Evolutionary conservation across 2,888 invertebrate species (phyloP).

Genomic region (Vanessa cardui): DNA sequence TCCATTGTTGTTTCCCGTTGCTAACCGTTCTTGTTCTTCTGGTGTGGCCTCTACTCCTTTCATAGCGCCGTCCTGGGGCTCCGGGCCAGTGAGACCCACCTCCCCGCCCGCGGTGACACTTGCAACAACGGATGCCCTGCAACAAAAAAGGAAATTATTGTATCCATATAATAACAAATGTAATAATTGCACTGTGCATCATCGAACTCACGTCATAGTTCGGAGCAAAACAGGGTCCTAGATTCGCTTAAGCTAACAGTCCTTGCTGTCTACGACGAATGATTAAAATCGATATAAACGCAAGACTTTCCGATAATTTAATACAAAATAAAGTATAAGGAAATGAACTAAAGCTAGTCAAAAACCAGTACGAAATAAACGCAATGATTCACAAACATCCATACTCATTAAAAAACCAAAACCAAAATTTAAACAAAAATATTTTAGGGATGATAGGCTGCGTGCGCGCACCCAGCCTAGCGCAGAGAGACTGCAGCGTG

Average conservation of each 20-base stretch:
- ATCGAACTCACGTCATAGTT: slow-evolving; percentile 71
- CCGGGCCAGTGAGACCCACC: slow-evolving; percentile 67
- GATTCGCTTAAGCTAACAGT: slow-evolving; percentile 6
- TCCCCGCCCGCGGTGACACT: slow-evolving; percentile 67
- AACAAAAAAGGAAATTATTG: slow-evolving; percentile 56
- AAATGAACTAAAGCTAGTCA: background rate
- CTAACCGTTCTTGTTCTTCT: slow-evolving; percentile 77
- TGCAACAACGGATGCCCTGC: slow-evolving; percentile 68
- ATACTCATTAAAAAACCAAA: slow-evolving; percentile 9
- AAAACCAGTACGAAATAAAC: background rate
- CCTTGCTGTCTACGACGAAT: slow-evolving; percentile 7
- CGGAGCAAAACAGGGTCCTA: slow-evolving; percentile 12
- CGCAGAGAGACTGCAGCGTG: slow-evolving; percentile 73
- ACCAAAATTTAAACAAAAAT: background rate
- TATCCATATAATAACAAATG: slow-evolving; percentile 18
- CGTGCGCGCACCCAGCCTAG: slow-evolving; percentile 78
- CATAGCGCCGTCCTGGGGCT: slow-evolving; percentile 72
- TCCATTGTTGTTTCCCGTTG: slow-evolving; percentile 87
- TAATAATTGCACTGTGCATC: slow-evolving; percentile 18
- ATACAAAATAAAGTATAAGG: background rate
- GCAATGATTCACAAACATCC: background rate
- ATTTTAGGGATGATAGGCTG: slow-evolving; percentile 57
- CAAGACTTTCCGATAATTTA: background rate
- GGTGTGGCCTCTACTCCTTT: slow-evolving; percentile 78
- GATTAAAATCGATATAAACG: slow-evolving; percentile 7